Base-by-base conservation (phyloP, 2,888 invertebrate genomes). In the Hedya salicella region DNA sequence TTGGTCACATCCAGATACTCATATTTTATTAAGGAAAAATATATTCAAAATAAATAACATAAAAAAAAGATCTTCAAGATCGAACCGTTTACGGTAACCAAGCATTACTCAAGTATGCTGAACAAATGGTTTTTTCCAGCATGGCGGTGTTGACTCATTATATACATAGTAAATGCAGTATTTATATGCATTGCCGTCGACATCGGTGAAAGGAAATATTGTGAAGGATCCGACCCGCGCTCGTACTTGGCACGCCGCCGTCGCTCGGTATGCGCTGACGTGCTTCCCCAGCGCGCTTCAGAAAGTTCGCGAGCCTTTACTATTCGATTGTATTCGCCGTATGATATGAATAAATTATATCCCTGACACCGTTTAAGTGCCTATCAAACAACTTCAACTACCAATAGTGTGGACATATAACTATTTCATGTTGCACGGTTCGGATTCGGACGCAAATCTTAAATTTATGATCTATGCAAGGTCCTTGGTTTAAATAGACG, bases 181-280 rank as follows among this genome's bases (percentile, higher is more conserved):
- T 59, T 74, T 57, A 60, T 77, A 76, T 80, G 87, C 82, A 90
- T 90, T 91, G 91, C 90, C 88, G 85, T 82, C 87, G 90, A 42
- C 30, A 46, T 32, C n/a, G 60, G 91, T 91, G 91, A 92, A 92
- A 91, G 91, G 91, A 90, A 91, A 91, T 91, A 90, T 90, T 88
- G 89, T 86, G 86, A 83, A 85, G 89, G 82, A 91, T 91, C 91
- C 90, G 91, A 91, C 86, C 89, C 78, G 85, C 78, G 86, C 82
- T 25, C 25, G 88, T 88, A 88, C 89, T 86, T 86, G 86, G 25
- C 88, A 69, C 72, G 74, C 68, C 69, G 74, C 75, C 75, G 57
- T 40, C 52, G 46, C 54, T 36, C 53, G 52, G 49, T 71, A 71
- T 70, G 71, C 70, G 70, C 71, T 69, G 70, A 72, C 70, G 70